Evolutionary conservation across 2,113 vertebrate genomes (phyloP).

Genomic region (Toxotes chatareus): DNA sequence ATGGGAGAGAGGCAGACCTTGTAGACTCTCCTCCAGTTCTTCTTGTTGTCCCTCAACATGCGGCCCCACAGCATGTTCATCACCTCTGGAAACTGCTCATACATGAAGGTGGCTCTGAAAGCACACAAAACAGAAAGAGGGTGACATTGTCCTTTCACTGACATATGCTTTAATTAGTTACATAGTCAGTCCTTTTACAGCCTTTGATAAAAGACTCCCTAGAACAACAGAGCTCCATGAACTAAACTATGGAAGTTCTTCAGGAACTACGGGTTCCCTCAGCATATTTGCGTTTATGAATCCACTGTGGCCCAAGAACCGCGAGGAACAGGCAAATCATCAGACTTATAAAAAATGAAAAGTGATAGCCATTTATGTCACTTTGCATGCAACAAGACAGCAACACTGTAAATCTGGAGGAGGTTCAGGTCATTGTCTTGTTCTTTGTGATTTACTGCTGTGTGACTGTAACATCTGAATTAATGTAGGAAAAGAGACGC

Average conservation of each 20-base stretch:
- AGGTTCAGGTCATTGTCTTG: background rate
- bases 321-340: background rate
- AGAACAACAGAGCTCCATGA: background rate
- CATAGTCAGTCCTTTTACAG: background rate
- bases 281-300: background rate
- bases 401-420: background rate
- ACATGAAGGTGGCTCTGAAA: constrained; percentile 95
- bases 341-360: background rate
- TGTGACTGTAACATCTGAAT: background rate
- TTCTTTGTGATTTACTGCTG: background rate
- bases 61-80: constrained; percentile 99
- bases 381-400: background rate
- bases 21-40: constrained; percentile 99
- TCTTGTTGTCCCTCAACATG: constrained; percentile 99
- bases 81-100: constrained; percentile 98
- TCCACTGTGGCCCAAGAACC: background rate
- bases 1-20: constrained; percentile 86
- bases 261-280: background rate
- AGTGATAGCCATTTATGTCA: background rate
- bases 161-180: background rate
- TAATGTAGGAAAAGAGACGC: background rate
- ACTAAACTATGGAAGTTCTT: background rate
- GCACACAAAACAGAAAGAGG: constrained; percentile 12
- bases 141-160: background rate
- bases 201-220: background rate